phyloP scores from a whole-genome alignment of 1,140 invertebrate genomes.

The Lepidotrigona ventralis region DNA sequence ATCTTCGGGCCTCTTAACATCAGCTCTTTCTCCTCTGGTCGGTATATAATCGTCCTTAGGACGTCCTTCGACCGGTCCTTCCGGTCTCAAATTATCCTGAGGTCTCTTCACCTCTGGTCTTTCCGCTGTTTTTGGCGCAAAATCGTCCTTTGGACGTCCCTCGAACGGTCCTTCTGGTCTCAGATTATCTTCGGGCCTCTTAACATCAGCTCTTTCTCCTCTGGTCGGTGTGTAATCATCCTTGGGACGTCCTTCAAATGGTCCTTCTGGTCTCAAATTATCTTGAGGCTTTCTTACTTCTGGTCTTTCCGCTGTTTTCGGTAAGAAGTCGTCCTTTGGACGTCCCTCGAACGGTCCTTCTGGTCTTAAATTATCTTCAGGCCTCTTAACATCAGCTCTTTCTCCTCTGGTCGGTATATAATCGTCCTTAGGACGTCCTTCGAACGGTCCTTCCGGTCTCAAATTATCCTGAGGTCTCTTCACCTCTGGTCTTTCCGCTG shows the following conservation, averaged over 20 bases:
- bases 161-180: slow-evolving; percentile 85
- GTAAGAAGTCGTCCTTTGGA: slow-evolving; percentile 81
- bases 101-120: slow-evolving; percentile 77
- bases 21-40: slow-evolving; percentile 79
- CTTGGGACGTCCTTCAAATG: slow-evolving; percentile 70
- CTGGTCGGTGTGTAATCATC: slow-evolving; percentile 80
- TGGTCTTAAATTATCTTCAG: slow-evolving; percentile 83
- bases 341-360: slow-evolving; percentile 84
- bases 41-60: slow-evolving; percentile 80
- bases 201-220: slow-evolving; percentile 80
- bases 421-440: slow-evolving; percentile 78
- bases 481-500: too few relatives aligned
- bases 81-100: slow-evolving; percentile 80
- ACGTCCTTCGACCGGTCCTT: slow-evolving; percentile 78
- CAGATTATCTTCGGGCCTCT: slow-evolving; percentile 83
- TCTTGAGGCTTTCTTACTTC: slow-evolving; percentile 77
- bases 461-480: too few relatives aligned
- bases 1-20: slow-evolving; percentile 79
- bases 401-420: slow-evolving; percentile 80
- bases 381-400: slow-evolving; percentile 77
- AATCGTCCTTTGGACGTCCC: slow-evolving; percentile 81
- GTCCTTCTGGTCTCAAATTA: slow-evolving; percentile 82
- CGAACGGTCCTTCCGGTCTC: too few relatives aligned
- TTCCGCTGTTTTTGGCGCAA: slow-evolving; percentile 80
- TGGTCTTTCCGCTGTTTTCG: slow-evolving; percentile 80